phyloP scores from a whole-genome alignment of 2,113 vertebrate species.

The Irena cyanogastra region DNA sequence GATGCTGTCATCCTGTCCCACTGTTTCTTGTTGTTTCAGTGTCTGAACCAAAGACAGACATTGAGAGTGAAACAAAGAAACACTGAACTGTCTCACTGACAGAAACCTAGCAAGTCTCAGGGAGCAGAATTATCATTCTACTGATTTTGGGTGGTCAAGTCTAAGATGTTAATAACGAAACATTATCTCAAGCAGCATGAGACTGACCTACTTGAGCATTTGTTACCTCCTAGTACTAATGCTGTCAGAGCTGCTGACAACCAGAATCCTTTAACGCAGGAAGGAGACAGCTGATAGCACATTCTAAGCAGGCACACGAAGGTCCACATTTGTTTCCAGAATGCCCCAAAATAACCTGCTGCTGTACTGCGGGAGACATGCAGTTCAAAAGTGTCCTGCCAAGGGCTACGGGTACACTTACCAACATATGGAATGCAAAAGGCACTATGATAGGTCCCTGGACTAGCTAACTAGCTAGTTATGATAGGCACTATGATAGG shows the following conservation, averaged over 20 bases:
- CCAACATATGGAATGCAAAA: background rate
- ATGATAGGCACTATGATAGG: background rate
- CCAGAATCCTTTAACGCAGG: background rate
- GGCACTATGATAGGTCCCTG: background rate
- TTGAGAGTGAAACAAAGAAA: background rate
- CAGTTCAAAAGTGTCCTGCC: background rate
- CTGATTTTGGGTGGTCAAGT: background rate
- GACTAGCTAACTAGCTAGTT: background rate
- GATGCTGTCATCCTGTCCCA: background rate
- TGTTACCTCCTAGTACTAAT: background rate
- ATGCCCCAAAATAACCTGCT: background rate
- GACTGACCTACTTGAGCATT: background rate
- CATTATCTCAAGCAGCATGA: background rate
- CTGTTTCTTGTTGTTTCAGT: background rate
- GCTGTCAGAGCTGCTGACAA: background rate
- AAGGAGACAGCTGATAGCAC: background rate
- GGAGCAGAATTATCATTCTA: background rate
- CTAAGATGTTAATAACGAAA: background rate
- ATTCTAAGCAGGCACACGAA: background rate
- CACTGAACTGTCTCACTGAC: accelerated
- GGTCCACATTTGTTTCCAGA: background rate
- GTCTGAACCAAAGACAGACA: background rate
- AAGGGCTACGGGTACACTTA: background rate
- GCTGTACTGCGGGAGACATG: background rate
- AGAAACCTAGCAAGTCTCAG: background rate